Percentiles rank a stretch among this genome's conserved stretches.
phyloP scores from a whole-genome alignment of 2,888 invertebrate genomes.

The Drosophila emarginata region DNA sequence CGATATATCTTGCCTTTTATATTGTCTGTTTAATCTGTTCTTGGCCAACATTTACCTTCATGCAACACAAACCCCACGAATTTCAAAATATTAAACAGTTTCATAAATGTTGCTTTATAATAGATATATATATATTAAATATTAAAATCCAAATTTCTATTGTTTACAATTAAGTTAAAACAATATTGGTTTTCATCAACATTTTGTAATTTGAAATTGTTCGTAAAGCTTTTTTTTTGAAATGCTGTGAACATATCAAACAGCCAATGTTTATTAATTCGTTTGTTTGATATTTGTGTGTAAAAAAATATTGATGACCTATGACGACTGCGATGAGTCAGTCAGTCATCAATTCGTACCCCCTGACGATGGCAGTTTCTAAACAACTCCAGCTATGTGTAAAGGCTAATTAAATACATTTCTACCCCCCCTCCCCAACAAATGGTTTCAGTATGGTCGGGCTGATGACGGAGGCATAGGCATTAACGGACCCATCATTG shows the following conservation, averaged over 20 bases:
- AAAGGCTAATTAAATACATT: neutral
- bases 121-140: too few species aligned
- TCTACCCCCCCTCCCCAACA: neutral
- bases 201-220: neutral
- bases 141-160: too few species aligned
- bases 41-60: too few species aligned
- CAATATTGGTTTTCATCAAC: neutral
- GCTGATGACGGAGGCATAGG: slow-evolving; percentile 90
- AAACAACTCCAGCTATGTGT: neutral
- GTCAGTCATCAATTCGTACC: neutral
- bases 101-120: too few species aligned
- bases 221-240: slow-evolving; percentile 5
- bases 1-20: slow-evolving; percentile 7
- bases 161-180: neutral
- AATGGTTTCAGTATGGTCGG: slow-evolving; percentile 83
- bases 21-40: too few species aligned
- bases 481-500: slow-evolving; percentile 87
- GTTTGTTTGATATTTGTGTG: neutral
- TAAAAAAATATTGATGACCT: neutral
- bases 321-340: slow-evolving; percentile 4
- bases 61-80: too few species aligned
- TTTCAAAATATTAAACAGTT: too few species aligned
- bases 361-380: slow-evolving; percentile 43
- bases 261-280: neutral
- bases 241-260: slow-evolving; percentile 2